phyloP scores from a whole-genome alignment of 2,113 vertebrate genomes.

The Scatophagus argus region DNA sequence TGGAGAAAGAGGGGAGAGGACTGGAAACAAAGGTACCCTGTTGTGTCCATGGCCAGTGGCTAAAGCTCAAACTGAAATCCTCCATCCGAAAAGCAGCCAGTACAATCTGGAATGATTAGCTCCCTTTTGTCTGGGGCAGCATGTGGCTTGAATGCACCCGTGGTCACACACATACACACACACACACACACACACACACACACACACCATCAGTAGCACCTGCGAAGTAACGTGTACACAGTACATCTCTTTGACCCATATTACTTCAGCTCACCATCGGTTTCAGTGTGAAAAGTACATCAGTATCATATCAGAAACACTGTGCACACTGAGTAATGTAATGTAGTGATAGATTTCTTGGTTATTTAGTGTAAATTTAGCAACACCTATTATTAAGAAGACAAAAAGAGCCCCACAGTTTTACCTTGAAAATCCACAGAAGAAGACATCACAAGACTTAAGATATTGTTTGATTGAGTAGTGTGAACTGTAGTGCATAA shows the following conservation, averaged over 20 bases:
- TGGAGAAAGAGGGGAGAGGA: slow-evolving; percentile 30
- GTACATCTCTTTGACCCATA: slow-evolving; percentile 9
- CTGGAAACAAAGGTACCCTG: slow-evolving; percentile 71
- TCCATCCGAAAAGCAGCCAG: slow-evolving; percentile 74
- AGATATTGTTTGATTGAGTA: background rate
- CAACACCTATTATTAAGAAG: background rate
- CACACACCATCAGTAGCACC: slow-evolving; percentile 4
- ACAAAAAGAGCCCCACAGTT: background rate
- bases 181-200: slow-evolving; percentile 1
- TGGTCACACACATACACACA: slow-evolving; percentile 8
- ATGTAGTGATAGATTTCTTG: background rate
- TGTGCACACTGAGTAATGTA: background rate
- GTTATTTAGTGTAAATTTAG: background rate
- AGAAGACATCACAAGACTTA: background rate
- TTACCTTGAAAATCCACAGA: background rate
- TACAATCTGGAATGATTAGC: slow-evolving; percentile 84
- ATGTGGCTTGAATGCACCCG: slow-evolving; percentile 64
- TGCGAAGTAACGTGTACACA: slow-evolving; percentile 19
- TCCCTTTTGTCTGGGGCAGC: slow-evolving; percentile 75
- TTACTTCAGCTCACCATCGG: background rate
- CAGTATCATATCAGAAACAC: background rate
- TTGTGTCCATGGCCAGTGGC: slow-evolving; percentile 77
- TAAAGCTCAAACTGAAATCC: slow-evolving; percentile 71
- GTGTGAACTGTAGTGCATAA: too few relatives aligned
- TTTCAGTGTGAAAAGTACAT: background rate